Conservation (phyloP, 2,797 vertebrate genomes). For the Mus spretus region DNA sequence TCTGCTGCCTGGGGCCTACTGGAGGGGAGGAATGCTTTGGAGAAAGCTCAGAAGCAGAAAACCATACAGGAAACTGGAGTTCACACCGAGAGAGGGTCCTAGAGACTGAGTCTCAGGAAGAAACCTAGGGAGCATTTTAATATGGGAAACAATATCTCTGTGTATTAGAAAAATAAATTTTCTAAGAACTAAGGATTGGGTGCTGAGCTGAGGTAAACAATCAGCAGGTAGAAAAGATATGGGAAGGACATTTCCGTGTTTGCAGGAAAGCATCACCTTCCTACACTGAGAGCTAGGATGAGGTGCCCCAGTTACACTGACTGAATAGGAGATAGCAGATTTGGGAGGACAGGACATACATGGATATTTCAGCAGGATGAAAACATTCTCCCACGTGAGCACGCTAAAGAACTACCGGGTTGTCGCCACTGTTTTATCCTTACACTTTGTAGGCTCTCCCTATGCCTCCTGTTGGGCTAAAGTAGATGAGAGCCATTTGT, state of each 20-base stretch:
- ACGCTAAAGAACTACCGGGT: background rate
- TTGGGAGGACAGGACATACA: background rate
- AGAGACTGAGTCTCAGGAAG: background rate
- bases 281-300: no score
- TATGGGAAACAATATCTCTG: background rate
- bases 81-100: background rate
- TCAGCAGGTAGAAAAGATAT: background rate
- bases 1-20: no score
- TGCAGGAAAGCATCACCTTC: background rate
- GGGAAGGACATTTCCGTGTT: background rate
- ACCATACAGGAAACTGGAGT: background rate
- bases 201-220: background rate
- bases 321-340: background rate
- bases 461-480: background rate
- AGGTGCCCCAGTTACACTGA: background rate
- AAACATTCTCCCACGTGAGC: background rate
- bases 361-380: background rate
- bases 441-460: background rate
- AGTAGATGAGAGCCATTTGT: background rate
- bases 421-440: background rate
- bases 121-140: background rate
- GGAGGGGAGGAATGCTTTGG: rapidly evolving
- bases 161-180: background rate
- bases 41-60: background rate
- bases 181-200: background rate